Conservation (phyloP, 2,888 invertebrate species). For the Chloroclysta siterata region DNA sequence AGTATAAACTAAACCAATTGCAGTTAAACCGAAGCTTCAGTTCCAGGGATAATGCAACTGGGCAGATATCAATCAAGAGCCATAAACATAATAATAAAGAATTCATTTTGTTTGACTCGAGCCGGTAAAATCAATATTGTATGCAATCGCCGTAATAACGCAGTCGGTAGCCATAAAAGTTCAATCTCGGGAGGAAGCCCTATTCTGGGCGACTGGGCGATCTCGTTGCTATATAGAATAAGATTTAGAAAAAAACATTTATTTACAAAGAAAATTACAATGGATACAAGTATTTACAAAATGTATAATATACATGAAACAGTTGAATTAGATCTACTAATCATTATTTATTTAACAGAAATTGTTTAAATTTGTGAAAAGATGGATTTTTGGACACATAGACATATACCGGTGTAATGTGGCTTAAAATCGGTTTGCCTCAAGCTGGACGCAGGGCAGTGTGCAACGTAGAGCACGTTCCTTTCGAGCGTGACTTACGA, state of each 20-base stretch:
- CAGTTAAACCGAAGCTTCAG: background rate
- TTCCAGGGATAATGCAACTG: conserved; percentile 7
- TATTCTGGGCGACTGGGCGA: conserved; percentile 52
- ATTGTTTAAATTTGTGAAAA: too few species aligned
- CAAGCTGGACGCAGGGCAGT: too few species aligned
- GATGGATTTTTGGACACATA: too few species aligned
- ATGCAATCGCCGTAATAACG: conserved; percentile 65
- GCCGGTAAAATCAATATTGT: conserved; percentile 71
- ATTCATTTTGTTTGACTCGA: conserved; percentile 46
- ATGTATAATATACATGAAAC: too few species aligned
- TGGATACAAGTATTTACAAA: too few species aligned
- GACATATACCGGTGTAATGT: too few species aligned
- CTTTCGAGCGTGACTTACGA: too few species aligned
- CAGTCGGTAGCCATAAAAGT: conserved; percentile 58
- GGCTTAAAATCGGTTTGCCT: too few species aligned
- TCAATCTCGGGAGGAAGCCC: conserved; percentile 51
- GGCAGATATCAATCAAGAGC: conserved; percentile 26
- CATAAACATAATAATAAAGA: conserved; percentile 39
- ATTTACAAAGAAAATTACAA: too few species aligned
- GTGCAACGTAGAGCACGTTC: too few species aligned
- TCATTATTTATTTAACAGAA: too few species aligned
- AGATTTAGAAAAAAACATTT: background rate
- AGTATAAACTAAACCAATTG: background rate
- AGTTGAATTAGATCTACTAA: too few species aligned
- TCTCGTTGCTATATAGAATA: conserved; percentile 1